Percentiles rank a stretch among this genome's conserved stretches.
Evolutionary conservation across 2,888 invertebrate species (phyloP).

Genomic region (Dryobotodes eremita): DNA sequence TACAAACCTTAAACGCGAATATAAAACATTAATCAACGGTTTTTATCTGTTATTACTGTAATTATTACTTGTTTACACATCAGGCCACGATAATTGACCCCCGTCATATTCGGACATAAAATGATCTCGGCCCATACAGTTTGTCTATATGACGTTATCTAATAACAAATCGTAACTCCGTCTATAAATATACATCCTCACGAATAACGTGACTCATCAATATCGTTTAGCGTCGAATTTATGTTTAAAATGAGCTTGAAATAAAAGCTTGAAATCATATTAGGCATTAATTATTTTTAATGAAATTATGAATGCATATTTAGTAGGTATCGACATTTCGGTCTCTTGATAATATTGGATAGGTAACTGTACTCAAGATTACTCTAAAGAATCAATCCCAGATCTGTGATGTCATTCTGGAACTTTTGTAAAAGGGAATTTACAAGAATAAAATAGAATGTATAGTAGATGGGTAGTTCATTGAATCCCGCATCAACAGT

Average conservation of each 20-base stretch:
- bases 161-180: conserved; percentile 50
- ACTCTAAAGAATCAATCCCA: background rate
- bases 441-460: background rate
- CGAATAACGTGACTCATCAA: conserved; percentile 48
- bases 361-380: background rate
- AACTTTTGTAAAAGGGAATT: too few relatives aligned
- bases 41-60: conserved; percentile 12
- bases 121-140: conserved; percentile 27
- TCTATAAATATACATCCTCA: conserved; percentile 40
- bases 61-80: conserved; percentile 50
- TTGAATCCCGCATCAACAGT: background rate
- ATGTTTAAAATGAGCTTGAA: conserved; percentile 17
- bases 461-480: background rate
- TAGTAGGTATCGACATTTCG: background rate
- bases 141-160: conserved; percentile 36
- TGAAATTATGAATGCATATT: conserved; percentile 21
- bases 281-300: conserved; percentile 18
- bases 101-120: conserved; percentile 34
- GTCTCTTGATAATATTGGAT: background rate
- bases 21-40: background rate
- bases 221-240: conserved; percentile 36
- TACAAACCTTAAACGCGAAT: conserved; percentile 10
- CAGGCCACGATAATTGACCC: conserved; percentile 30
- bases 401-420: background rate
- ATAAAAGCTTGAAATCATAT: conserved; percentile 20